Percentiles rank a stretch among this genome's conserved stretches.
Evolutionary conservation across 2,797 vertebrate species (phyloP).

Genomic region (Mormyrus proboscirostris): DNA sequence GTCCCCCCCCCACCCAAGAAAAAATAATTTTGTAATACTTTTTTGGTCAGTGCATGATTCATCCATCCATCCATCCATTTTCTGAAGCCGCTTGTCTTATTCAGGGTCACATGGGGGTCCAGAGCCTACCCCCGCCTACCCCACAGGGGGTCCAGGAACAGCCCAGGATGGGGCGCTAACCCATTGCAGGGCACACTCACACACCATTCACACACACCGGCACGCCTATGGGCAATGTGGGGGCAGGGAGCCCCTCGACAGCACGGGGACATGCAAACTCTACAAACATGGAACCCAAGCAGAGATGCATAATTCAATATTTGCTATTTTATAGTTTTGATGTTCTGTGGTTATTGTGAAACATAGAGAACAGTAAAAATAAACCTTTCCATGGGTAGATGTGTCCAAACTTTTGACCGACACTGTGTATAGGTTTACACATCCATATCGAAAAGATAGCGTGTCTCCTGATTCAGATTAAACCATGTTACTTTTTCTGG

Average conservation of each 20-base stretch:
- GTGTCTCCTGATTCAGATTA: background rate
- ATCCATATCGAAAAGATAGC: background rate
- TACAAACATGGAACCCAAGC: background rate
- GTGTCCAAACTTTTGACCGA: background rate
- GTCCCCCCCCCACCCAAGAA: background rate
- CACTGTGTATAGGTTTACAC: background rate
- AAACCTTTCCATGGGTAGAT: background rate
- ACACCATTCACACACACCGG: no score
- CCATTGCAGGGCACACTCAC: no score
- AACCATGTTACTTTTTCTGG: background rate
- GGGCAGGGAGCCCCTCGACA: background rate
- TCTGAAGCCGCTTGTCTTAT: no score
- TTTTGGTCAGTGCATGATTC: background rate
- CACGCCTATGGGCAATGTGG: no score
- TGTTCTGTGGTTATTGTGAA: background rate
- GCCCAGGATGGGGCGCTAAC: no score
- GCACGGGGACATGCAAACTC: background rate
- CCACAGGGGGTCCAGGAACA: no score
- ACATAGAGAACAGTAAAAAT: background rate
- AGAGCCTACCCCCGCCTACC: no score
- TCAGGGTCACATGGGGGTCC: no score
- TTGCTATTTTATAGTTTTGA: background rate
- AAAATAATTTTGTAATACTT: no score
- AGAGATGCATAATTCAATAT: background rate
- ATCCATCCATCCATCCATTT: background rate